These are phyloP conservation scores for Podarcis raffonei DNA, from an alignment of 2,113 vertebrate genomes.

Conservation along the genomic window DNA sequence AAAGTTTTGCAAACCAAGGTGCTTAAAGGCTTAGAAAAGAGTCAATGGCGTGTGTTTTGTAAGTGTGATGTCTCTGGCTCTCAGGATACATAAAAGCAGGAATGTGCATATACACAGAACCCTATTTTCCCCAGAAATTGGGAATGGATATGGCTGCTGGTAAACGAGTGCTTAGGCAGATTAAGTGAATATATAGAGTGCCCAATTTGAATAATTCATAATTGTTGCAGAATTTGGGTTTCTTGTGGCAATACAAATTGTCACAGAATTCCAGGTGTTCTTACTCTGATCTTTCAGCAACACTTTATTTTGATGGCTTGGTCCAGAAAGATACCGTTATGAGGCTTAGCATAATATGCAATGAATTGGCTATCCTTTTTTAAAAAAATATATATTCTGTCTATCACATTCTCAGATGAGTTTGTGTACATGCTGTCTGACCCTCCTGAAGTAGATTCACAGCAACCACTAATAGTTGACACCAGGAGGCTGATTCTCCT, in stretches of 20 bases:
- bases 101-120: background rate
- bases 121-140: background rate
- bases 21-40: background rate
- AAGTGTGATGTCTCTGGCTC: background rate
- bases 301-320: background rate
- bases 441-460: conserved; percentile 18
- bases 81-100: background rate
- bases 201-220: background rate
- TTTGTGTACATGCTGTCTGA: conserved; percentile 4
- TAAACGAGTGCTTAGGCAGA: background rate
- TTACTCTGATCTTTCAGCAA: background rate
- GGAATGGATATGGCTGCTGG: background rate
- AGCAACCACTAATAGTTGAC: conserved; percentile 10
- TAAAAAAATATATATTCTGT: background rate
- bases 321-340: background rate
- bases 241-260: background rate
- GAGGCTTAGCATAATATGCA: conserved; percentile 1
- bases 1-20: background rate
- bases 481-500: background rate
- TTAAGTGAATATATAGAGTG: background rate
- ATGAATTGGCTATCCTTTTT: background rate
- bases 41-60: background rate
- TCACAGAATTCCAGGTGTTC: background rate
- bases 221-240: background rate
- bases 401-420: background rate